Evolutionary conservation across 2,113 vertebrate species (phyloP).

Genomic region (Pristiophorus japonicus): DNA sequence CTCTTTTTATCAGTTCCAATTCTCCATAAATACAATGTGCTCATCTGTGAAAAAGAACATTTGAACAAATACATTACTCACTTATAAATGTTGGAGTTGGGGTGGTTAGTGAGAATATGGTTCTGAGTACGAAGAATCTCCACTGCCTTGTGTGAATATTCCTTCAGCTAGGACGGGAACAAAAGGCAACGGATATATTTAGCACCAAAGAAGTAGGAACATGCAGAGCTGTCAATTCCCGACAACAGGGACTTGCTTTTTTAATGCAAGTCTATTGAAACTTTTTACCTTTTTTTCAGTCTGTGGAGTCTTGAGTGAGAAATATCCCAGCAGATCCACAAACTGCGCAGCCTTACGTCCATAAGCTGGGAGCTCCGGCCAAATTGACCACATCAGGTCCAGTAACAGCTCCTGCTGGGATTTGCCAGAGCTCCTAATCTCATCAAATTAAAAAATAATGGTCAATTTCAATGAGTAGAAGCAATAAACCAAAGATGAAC

Average conservation of each 20-base stretch:
- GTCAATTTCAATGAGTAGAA: neutral
- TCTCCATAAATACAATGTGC: neutral
- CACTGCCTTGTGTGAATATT: conserved; percentile 94
- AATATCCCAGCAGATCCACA: conserved; percentile 93
- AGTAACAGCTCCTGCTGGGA: conserved; percentile 88
- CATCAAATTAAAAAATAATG: neutral
- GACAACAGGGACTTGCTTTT: neutral
- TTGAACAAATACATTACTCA: conserved; percentile 52
- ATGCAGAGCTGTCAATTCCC: neutral
- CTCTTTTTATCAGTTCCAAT: neutral
- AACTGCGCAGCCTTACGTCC: conserved; percentile 97
- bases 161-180: conserved; percentile 71
- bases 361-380: conserved; percentile 94
- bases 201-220: neutral
- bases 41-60: neutral
- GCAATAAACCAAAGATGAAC: neutral
- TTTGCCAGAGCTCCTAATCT: conserved; percentile 83
- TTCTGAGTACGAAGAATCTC: conserved; percentile 94
- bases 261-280: neutral
- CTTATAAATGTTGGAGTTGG: conserved; percentile 99
- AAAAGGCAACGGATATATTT: neutral
- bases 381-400: conserved; percentile 96
- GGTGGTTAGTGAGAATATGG: conserved; percentile 95
- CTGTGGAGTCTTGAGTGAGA: conserved; percentile 96
- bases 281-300: conserved; percentile 88